Percentiles rank a stretch among this genome's conserved stretches.
Evolutionary conservation across 2,888 invertebrate species (phyloP).

Genomic region (Harpalus rubripes): DNA sequence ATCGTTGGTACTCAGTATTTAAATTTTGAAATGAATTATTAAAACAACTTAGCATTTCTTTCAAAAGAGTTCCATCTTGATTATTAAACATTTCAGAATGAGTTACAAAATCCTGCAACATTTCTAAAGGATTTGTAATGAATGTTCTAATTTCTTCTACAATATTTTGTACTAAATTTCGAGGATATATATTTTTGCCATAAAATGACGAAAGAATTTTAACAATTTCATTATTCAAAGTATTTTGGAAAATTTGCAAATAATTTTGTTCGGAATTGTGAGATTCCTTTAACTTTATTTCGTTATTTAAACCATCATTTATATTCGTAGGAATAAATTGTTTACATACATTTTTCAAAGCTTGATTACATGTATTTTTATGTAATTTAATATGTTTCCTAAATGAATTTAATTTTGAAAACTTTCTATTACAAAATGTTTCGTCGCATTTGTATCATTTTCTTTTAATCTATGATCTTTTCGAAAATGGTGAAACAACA

Average conservation of each 20-base stretch:
- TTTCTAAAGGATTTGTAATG: constrained; percentile 2
- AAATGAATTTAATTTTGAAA: constrained; percentile 30
- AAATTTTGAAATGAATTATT: constrained; percentile 1
- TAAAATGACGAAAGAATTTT: background rate
- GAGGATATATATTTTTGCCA: constrained; percentile 20
- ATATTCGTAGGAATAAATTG: too few species aligned
- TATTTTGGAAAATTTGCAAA: background rate
- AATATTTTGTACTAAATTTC: constrained; percentile 29
- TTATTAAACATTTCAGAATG: background rate
- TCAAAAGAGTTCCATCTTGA: background rate
- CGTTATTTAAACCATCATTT: too few species aligned
- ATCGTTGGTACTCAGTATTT: background rate
- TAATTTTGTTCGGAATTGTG: too few species aligned
- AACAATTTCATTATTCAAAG: background rate
- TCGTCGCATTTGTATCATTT: constrained; percentile 19
- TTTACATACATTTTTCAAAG: too few species aligned
- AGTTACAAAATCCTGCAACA: background rate
- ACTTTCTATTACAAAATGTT: constrained; percentile 23
- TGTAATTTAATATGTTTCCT: constrained; percentile 18
- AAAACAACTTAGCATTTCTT: background rate
- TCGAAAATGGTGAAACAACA: constrained; percentile 41
- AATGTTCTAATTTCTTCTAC: background rate
- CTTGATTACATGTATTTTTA: background rate
- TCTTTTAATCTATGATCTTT: constrained; percentile 28
- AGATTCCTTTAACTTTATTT: too few species aligned